phyloP scores from a whole-genome alignment of 2,113 vertebrate genomes.

The Uria lomvia region DNA sequence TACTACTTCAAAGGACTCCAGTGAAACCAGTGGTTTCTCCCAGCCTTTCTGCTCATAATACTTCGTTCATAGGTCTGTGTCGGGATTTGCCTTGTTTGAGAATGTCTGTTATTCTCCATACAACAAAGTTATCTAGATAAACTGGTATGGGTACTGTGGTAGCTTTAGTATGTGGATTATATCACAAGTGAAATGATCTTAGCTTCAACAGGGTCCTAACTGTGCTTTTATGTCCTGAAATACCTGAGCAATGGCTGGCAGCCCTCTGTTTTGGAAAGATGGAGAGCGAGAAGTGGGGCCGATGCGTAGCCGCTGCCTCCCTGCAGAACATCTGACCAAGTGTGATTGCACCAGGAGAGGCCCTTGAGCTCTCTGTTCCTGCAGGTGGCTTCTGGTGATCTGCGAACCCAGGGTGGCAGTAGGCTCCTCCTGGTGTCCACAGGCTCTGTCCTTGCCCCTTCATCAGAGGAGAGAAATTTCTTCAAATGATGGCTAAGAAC shows the following conservation, averaged over 20 bases:
- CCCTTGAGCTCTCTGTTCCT: not conserved
- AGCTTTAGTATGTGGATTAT: not conserved
- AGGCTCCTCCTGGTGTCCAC: not conserved
- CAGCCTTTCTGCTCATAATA: not conserved
- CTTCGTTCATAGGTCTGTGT: not conserved
- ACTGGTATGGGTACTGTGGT: not conserved
- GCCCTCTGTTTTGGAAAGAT: not conserved
- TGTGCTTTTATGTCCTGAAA: not conserved
- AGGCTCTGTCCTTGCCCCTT: not conserved
- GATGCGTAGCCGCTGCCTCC: rapidly evolving
- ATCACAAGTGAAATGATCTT: not conserved
- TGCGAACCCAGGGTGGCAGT: rapidly evolving
- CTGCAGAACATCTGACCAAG: not conserved
- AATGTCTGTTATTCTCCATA: not conserved
- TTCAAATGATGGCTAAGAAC: not conserved
- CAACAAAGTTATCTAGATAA: not conserved
- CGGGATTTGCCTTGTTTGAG: not conserved
- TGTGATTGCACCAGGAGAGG: not conserved
- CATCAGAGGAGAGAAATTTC: not conserved
- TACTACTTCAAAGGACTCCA: not conserved
- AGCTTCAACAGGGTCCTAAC: not conserved
- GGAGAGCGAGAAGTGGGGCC: not conserved
- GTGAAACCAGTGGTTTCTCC: not conserved
- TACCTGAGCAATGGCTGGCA: not conserved
- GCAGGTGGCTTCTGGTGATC: rapidly evolving